These are phyloP conservation scores for Solenopsis fugax DNA, from an alignment of 1,140 invertebrate genomes.

Conservation along the genomic window DNA sequence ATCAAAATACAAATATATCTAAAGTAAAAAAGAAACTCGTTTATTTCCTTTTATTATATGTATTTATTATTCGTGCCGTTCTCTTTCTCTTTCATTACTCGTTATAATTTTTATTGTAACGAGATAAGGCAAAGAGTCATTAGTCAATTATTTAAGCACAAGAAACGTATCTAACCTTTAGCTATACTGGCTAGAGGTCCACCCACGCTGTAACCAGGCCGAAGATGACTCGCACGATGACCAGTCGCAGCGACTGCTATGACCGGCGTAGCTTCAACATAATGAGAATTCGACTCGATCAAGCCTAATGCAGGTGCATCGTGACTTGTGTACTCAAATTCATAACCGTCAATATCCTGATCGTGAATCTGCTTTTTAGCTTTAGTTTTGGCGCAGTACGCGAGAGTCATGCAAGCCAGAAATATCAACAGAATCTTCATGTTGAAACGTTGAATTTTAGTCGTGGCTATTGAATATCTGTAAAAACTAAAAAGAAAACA, in stretches of 20 bases:
- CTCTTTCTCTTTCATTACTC: background rate
- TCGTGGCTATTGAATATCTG: constrained; percentile 7
- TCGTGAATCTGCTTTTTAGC: constrained; percentile 70
- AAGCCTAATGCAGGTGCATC: background rate
- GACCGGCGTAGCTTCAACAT: constrained; percentile 44
- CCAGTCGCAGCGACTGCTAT: background rate
- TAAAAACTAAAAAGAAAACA: background rate
- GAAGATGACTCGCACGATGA: background rate
- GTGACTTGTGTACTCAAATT: constrained; percentile 67
- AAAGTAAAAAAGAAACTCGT: background rate
- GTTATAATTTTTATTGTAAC: background rate
- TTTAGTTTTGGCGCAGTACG: constrained; percentile 40
- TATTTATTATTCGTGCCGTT: background rate
- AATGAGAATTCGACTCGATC: constrained; percentile 20
- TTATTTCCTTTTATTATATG: background rate
- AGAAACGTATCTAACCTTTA: constrained; percentile 33
- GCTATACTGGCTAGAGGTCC: constrained; percentile 79
- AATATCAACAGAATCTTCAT: constrained; percentile 67
- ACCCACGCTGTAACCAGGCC: constrained; percentile 82
- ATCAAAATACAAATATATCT: background rate
- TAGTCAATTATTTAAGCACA: background rate
- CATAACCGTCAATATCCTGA: constrained; percentile 54
- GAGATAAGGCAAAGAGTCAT: background rate
- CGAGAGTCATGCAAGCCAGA: constrained; percentile 52
- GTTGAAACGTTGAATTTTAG: background rate